Percentiles rank a stretch among this genome's conserved stretches.
phyloP scores from a whole-genome alignment of 2,113 vertebrate species.

The Sus scrofa region T2T-Sscrofa CM000824.6:209141501-209142000 shows the following conservation, averaged over 20 bases:
- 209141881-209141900: background rate
- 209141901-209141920: background rate
- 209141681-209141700: background rate
- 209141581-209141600: background rate
- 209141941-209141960: background rate
- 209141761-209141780: background rate
- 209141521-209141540: background rate
- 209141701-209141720: background rate
- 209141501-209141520: rapidly evolving
- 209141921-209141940: background rate
- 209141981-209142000: background rate
- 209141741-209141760: background rate
- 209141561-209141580: background rate
- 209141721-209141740: background rate
- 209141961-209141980: background rate
- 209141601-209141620: background rate
- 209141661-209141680: rapidly evolving
- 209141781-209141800: background rate
- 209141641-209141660: background rate
- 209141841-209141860: background rate
- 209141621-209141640: background rate
- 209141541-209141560: background rate
- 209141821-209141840: background rate
- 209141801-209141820: background rate
- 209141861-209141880: background rate